Conservation (phyloP, 2,888 invertebrate species). For the Blera fallax region DNA sequence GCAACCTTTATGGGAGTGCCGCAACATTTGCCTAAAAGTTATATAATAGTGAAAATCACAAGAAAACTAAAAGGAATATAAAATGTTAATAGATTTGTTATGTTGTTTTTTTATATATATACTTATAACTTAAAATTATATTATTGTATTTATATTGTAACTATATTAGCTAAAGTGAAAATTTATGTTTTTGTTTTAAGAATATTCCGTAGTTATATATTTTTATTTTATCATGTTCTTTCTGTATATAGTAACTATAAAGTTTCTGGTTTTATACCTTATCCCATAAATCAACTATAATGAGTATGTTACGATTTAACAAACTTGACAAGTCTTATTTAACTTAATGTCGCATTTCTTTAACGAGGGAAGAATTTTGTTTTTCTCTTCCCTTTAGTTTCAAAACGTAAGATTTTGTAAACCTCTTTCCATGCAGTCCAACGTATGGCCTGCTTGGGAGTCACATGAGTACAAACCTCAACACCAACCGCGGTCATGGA, state of each 20-base stretch:
- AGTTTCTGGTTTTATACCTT: neutral
- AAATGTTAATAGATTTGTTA: neutral
- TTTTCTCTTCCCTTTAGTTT: no score
- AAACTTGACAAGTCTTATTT: no score
- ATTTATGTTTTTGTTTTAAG: neutral
- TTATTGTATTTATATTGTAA: neutral
- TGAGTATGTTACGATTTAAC: no score
- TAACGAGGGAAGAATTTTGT: no score
- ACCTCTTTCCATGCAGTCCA: no score
- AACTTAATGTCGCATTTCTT: no score
- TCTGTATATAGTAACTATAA: conserved; percentile 3
- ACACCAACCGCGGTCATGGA: no score
- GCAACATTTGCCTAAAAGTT: neutral
- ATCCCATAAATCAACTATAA: neutral
- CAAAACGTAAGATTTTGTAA: no score
- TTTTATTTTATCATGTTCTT: neutral
- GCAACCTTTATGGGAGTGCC: neutral
- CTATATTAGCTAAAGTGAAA: neutral
- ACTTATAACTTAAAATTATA: conserved; percentile 1
- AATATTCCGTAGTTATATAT: neutral
- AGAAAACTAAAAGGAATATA: neutral
- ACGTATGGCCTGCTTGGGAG: no score
- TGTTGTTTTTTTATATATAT: neutral
- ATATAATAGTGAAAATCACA: neutral
- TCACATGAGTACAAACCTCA: no score